phyloP scores from a whole-genome alignment of 1,140 invertebrate genomes.

The Luehdorfia chinensis region DNA sequence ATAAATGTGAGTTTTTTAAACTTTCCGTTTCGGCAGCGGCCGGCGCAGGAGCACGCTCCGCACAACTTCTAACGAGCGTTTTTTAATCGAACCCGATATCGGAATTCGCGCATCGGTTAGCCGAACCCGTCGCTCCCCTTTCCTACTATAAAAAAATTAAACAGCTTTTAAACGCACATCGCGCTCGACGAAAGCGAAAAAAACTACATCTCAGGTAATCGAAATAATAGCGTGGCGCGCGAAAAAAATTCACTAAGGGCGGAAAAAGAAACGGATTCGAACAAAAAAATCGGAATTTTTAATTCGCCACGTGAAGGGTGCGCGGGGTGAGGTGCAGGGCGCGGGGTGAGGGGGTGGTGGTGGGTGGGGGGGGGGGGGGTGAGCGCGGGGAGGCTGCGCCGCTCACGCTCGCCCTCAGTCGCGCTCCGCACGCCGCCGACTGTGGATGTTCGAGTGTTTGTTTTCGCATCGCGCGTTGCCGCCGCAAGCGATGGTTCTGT shows the following conservation, averaged over 20 bases:
- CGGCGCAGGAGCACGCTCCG: conserved; percentile 17
- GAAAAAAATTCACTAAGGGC: conserved; percentile 74
- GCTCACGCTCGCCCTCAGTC: conserved; percentile 17
- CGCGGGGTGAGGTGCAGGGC: conserved; percentile 18
- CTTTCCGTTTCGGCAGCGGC: background rate
- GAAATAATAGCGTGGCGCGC: conserved; percentile 67
- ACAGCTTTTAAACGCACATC: conserved; percentile 71
- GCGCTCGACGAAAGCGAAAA: conserved; percentile 44
- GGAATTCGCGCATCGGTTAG: conserved; percentile 71
- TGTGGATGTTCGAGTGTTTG: conserved; percentile 7
- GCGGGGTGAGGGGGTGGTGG: conserved; percentile 20
- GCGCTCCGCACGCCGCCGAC: conserved; percentile 25
- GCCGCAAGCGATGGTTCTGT: conserved; percentile 49
- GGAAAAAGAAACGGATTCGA: conserved; percentile 73
- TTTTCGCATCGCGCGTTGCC: background rate
- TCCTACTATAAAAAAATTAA: conserved; percentile 63
- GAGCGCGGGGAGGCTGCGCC: conserved; percentile 17
- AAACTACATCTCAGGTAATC: conserved; percentile 73
- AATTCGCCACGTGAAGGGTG: conserved; percentile 44
- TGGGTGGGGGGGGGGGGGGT: conserved; percentile 22
- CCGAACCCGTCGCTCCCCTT: conserved; percentile 64
- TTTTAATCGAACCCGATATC: conserved; percentile 63
- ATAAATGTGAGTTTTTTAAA: background rate
- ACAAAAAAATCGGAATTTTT: conserved; percentile 69
- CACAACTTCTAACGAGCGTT: conserved; percentile 38